Evolutionary conservation across 2,797 vertebrate species (phyloP), one percentile per base, ranked within the genome.

Genomic region (Bovichtus diacanthus): DNA sequence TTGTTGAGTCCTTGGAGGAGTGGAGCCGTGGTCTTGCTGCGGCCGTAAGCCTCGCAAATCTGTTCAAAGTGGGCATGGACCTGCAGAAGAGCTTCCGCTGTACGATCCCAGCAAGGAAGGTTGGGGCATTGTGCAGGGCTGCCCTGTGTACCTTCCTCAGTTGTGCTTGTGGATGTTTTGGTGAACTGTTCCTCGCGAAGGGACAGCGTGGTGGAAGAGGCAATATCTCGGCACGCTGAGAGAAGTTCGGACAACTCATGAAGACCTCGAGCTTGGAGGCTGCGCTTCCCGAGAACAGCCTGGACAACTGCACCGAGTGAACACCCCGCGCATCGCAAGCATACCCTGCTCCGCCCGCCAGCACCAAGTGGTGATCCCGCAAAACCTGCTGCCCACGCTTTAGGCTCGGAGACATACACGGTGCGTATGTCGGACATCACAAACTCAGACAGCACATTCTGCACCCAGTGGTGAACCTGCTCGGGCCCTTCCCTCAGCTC

Each of bases 381-480:
- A 78, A 98, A 96, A 0, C 97, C 96, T 0, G 96, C 94, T 0
- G 95, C 92, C 78, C 96, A 97, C 62, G 97, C 95, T 39, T 95
- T 95, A 64, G 97, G 97, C 91, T 99, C 98, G 0, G 97, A 98
- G 83, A 99, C 97, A 0, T 99, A 99, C 60, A 98, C 97, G 0
- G 97, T 98, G 91, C 98, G 96, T 74, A 99, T 98, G 93, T 99
- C 98, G 0, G 98, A 98, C 98, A 99, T 99, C 55, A 99, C 98
- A 5, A 99, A 99, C 94, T 99, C 98, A 0, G 98, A 99, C 25
- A 99, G 95, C 79, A 99, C 98, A 0, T 99, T 99, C 95, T 99
- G 98, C 19, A 97, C 98, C 98, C 98, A 99, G 92, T 99, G 97
- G 86, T 99, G 97, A 74, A 99, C 95, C 90, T 99, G 96, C 80